Evolutionary conservation across 2,888 invertebrate genomes (phyloP), one percentile per base, ranked within the genome.

Genomic region (Seira sanloemensis): DNA sequence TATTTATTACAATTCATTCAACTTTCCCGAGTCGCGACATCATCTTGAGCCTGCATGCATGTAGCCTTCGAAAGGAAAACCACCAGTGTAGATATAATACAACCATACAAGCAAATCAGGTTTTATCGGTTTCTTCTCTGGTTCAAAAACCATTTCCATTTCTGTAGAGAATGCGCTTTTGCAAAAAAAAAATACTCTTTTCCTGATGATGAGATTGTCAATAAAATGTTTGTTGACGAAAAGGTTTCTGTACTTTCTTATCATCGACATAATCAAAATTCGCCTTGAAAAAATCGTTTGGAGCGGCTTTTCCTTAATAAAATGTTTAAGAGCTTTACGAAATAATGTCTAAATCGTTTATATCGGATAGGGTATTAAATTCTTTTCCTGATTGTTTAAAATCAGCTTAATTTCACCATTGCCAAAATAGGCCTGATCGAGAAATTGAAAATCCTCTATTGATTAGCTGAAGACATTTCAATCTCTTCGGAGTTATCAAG

Each of bases 91-190:
- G 4, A 37, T 12, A 37, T 12, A 37, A 7, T 37, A 4, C 12
- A 4, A 37, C 12, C 12, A 4, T 4, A 66, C 72, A 68, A 46
- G 79, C 72, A 69, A 73, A 74, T 74, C 74, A 74, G 62, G 67
- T 67, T 83, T 78, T 46, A 21, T 1, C 37, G 37, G 37, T 37
- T 37, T 37, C 12, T 37, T 12, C 12, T 12, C 12, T 12, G 37
- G 4, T 7, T 12, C 4, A 37, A 37, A 37, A 37, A 7, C 37
- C 37, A 37, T 37, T 37, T 37, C 37, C 37, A 37, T 37, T 37
- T 37, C 37, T 37, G 37, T 12, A 37, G 37, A 37, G 37, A 37
- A 37, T 37, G 37, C 37, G 37, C 37, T 37, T 37, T 37, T 7
- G 37, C 37, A 12, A 37, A 37, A 37, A 37, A 37, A 37, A 37